Conservation (phyloP, 92 coral and sea anemone species). For the Palythoa grandiflora region DNA sequence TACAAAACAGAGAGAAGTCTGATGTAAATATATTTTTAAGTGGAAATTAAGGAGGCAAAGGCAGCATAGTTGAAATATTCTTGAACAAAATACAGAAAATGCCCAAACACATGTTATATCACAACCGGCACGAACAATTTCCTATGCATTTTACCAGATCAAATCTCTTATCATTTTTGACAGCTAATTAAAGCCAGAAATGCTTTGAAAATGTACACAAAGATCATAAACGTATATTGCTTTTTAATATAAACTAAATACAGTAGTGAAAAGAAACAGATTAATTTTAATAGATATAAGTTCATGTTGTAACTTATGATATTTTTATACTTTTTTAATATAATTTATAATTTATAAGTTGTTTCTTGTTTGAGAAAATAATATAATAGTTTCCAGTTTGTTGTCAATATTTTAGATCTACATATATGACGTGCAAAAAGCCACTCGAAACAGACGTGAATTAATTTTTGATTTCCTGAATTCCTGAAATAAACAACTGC, state of each 20-base stretch:
- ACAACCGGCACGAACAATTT: too few species aligned
- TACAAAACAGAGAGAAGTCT: too few species aligned
- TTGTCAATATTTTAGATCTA: neutral
- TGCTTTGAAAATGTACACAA: neutral
- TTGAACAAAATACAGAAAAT: too few species aligned
- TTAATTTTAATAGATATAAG: neutral
- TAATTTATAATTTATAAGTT: neutral
- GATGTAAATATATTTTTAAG: too few species aligned
- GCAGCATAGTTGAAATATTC: too few species aligned
- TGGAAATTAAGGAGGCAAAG: too few species aligned
- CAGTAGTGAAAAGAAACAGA: neutral
- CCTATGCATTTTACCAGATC: too few species aligned
- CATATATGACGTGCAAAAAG: neutral
- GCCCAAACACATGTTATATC: too few species aligned
- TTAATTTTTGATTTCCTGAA: neutral
- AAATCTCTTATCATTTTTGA: neutral
- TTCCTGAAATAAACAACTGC: conserved; percentile 40
- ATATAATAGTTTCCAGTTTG: neutral
- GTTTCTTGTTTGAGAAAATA: neutral
- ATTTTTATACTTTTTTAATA: neutral
- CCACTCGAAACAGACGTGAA: neutral
- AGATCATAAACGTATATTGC: neutral
- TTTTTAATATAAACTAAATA: neutral
- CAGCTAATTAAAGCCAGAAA: neutral
- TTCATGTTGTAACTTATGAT: neutral